Evolutionary conservation across 2,888 invertebrate species (phyloP).

Genomic region (Drosophila imparisetae): DNA sequence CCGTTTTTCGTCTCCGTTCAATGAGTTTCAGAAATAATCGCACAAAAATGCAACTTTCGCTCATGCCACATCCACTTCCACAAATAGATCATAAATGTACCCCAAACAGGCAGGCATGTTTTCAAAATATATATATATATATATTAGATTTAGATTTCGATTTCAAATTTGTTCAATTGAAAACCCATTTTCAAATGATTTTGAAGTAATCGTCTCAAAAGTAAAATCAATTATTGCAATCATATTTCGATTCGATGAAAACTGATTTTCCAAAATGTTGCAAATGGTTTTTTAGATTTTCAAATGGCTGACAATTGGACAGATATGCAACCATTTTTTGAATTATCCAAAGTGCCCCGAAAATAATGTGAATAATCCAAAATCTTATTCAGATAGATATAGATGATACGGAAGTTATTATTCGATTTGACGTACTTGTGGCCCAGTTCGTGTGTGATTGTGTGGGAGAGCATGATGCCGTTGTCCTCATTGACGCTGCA

Average conservation of each 20-base stretch:
- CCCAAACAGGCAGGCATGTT: not conserved
- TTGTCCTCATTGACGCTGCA: constrained; percentile 96
- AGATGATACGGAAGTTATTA: constrained; percentile 42
- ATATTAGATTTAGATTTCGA: not conserved
- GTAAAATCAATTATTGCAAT: not conserved
- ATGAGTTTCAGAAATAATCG: not conserved
- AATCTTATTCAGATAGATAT: not conserved
- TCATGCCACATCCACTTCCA: not conserved
- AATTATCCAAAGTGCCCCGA: no score
- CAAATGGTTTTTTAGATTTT: not conserved
- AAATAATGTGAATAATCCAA: no score
- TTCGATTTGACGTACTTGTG: constrained; percentile 90
- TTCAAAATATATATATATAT: no score
- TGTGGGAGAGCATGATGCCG: constrained; percentile 94
- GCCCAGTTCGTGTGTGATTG: constrained; percentile 95
- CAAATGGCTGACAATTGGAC: not conserved
- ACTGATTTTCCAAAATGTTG: not conserved
- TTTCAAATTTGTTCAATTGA: not conserved
- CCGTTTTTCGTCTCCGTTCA: not conserved
- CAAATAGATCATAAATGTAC: not conserved
- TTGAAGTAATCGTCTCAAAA: not conserved
- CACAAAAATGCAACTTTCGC: constrained; percentile 9
- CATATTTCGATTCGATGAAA: no score
- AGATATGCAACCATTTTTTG: no score
- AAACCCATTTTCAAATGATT: not conserved